These are phyloP conservation scores for Caenorhabditis macrosperma DNA, from an alignment of 2,888 invertebrate genomes.

Conservation along the genomic window DNA sequence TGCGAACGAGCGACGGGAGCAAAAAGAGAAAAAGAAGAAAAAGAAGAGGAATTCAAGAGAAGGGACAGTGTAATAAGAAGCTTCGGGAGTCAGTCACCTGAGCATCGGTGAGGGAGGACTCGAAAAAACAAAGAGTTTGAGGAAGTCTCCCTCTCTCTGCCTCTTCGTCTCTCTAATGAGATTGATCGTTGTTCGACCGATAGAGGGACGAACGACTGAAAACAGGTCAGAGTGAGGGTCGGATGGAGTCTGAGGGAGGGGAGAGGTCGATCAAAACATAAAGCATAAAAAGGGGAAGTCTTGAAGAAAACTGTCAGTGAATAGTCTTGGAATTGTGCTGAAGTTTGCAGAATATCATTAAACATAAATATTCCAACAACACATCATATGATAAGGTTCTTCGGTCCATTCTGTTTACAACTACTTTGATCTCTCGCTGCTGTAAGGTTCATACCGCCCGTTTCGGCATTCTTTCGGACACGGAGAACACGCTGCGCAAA, in stretches of 20 bases:
- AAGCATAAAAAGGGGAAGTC: not conserved
- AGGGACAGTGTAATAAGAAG: slow-evolving; percentile 30
- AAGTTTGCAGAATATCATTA: not conserved
- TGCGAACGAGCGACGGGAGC: too few relatives aligned
- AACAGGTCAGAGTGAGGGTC: slow-evolving; percentile 26
- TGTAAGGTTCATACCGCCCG: slow-evolving; percentile 29
- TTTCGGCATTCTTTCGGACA: not conserved
- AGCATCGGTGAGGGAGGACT: slow-evolving; percentile 18
- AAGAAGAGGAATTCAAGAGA: not conserved
- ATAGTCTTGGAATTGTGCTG: not conserved
- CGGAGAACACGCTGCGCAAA: slow-evolving; percentile 3
- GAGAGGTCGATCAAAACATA: slow-evolving; percentile 15
- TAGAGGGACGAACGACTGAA: slow-evolving; percentile 5
- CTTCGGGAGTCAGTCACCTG: slow-evolving; percentile 35
- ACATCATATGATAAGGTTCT: slow-evolving; percentile 11
- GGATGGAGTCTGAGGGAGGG: not conserved
- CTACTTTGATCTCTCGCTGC: slow-evolving; percentile 10
- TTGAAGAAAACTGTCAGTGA: not conserved
- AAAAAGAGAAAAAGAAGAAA: slow-evolving; percentile 1
- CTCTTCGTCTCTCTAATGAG: slow-evolving; percentile 18
- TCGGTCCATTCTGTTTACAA: slow-evolving; percentile 23
- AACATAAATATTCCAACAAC: not conserved
- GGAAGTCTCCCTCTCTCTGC: slow-evolving; percentile 7
- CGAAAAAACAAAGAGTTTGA: slow-evolving; percentile 39
- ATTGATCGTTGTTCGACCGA: slow-evolving; percentile 47